phyloP scores from a whole-genome alignment of 2,113 vertebrate genomes.

The Guaruba guarouba region DNA sequence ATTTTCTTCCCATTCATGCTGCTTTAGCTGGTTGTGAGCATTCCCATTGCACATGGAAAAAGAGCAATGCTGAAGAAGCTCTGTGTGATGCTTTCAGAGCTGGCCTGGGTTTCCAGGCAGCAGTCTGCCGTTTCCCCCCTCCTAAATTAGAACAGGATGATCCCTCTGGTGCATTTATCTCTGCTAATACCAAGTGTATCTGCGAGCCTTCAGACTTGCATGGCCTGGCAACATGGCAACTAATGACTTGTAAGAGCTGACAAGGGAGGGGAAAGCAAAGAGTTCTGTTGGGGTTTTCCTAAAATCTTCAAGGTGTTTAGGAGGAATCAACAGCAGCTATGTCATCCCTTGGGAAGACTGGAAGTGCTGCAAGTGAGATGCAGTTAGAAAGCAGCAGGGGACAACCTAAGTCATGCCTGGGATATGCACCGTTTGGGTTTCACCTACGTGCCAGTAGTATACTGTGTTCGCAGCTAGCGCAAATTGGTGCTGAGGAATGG shows the following conservation, averaged over 20 bases:
- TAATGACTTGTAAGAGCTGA: background rate
- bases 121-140: background rate
- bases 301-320: background rate
- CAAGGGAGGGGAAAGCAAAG: background rate
- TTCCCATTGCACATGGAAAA: background rate
- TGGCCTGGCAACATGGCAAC: background rate
- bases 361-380: background rate
- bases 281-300: background rate
- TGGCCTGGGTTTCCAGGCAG: background rate
- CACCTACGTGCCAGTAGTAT: fast-evolving
- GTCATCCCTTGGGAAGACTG: background rate
- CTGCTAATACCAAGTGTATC: background rate
- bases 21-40: background rate
- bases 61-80: background rate
- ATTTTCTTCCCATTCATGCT: background rate
- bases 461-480: too few species aligned
- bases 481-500: background rate
- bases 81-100: background rate
- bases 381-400: background rate
- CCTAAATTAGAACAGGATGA: background rate
- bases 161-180: background rate
- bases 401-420: background rate
- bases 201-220: background rate
- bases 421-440: background rate
- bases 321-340: background rate